These are phyloP conservation scores for Lepus americanus DNA, from an alignment of 2,113 vertebrate genomes.

Conservation along the genomic window DNA sequence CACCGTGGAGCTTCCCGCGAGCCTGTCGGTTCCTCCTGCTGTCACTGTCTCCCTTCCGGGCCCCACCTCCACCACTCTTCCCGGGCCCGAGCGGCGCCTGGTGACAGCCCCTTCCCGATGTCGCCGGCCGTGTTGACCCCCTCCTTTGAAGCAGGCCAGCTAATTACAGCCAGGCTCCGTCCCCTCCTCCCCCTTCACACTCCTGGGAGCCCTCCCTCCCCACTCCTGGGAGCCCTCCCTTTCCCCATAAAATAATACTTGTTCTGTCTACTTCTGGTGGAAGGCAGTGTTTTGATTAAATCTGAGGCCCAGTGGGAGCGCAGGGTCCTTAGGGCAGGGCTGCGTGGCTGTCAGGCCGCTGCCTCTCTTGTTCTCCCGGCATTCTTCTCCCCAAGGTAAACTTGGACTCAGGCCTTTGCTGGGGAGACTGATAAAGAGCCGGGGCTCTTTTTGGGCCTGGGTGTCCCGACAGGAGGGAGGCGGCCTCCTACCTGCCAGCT, in stretches of 20 bases:
- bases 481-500: conserved; percentile 60
- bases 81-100: background rate
- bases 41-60: background rate
- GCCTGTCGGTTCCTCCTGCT: background rate
- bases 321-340: background rate
- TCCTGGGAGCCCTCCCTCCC: conserved; percentile 29
- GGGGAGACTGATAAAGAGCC: conserved; percentile 30
- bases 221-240: conserved; percentile 55
- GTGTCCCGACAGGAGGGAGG: conserved; percentile 58
- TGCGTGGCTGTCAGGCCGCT: background rate
- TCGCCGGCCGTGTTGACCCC: conserved; percentile 9
- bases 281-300: conserved; percentile 73
- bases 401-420: conserved; percentile 39
- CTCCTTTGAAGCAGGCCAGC: conserved; percentile 31
- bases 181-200: conserved; percentile 48
- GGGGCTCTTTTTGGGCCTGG: conserved; percentile 40
- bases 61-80: background rate
- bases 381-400: conserved; percentile 64
- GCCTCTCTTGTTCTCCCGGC: background rate
- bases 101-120: background rate
- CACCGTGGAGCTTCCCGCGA: background rate
- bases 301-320: conserved; percentile 62
- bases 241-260: conserved; percentile 68
- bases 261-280: conserved; percentile 61
- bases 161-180: conserved; percentile 62